These are phyloP conservation scores for Muscicapa striata DNA, from an alignment of 2,797 vertebrate species.

Conservation along the genomic window DNA sequence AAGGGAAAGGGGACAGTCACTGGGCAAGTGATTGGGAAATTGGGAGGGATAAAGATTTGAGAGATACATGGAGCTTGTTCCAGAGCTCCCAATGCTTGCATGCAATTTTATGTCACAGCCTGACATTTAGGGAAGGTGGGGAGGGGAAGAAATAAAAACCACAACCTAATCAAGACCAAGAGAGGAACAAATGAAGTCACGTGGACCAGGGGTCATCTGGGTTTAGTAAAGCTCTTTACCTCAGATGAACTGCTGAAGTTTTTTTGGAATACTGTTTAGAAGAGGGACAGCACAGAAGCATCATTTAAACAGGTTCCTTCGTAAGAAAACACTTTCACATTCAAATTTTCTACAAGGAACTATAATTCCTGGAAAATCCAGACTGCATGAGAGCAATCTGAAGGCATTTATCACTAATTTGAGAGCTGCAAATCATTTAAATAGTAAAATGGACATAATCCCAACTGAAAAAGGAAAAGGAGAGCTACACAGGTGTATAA, in stretches of 20 bases:
- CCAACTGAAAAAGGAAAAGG: background rate
- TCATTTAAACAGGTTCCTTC: background rate
- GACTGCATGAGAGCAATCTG: background rate
- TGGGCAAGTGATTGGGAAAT: background rate
- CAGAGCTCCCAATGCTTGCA: slow-evolving; percentile 62
- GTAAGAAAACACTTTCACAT: background rate
- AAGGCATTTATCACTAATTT: background rate
- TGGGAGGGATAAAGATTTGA: slow-evolving; percentile 44
- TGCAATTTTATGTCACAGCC: slow-evolving; percentile 67
- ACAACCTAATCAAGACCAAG: slow-evolving; percentile 71
- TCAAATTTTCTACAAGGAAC: background rate
- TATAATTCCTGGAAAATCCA: background rate
- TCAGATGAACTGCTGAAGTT: slow-evolving; percentile 48
- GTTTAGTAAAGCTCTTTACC: slow-evolving; percentile 67
- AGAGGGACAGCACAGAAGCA: slow-evolving; percentile 61
- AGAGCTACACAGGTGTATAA: background rate
- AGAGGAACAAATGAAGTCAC: slow-evolving; percentile 77
- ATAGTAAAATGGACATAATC: background rate
- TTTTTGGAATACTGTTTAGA: slow-evolving; percentile 1
- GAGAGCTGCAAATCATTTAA: background rate
- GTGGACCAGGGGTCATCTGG: slow-evolving; percentile 70
- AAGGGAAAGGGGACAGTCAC: slow-evolving; percentile 43
- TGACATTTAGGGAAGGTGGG: slow-evolving; percentile 70
- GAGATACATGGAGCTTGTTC: slow-evolving; percentile 68
- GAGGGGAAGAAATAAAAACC: slow-evolving; percentile 64